phyloP scores from a whole-genome alignment of 2,888 invertebrate species.

The Agrotis ipsilon region DNA sequence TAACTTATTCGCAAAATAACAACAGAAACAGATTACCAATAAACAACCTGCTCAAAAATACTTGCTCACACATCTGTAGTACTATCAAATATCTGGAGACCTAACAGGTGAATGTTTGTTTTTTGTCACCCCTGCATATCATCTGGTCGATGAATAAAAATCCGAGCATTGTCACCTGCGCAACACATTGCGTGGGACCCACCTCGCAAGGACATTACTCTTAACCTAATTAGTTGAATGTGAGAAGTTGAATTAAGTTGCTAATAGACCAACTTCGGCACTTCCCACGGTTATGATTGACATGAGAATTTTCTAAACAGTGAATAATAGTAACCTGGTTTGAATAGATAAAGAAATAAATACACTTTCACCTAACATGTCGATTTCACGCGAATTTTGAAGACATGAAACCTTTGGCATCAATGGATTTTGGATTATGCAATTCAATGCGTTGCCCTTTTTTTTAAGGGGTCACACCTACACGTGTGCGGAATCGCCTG shows the following conservation, averaged over 20 bases:
- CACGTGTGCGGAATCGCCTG: slow-evolving; percentile 81
- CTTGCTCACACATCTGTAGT: slow-evolving; percentile 70
- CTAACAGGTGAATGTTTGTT: slow-evolving; percentile 80
- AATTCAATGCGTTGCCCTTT: slow-evolving; percentile 75
- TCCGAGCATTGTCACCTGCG: slow-evolving; percentile 77
- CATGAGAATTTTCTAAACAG: slow-evolving; percentile 71
- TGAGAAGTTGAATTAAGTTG: slow-evolving; percentile 64
- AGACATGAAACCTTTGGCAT: slow-evolving; percentile 57
- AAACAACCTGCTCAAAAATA: slow-evolving; percentile 53
- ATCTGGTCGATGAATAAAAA: slow-evolving; percentile 79
- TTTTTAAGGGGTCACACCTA: slow-evolving; percentile 79
- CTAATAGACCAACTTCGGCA: slow-evolving; percentile 65
- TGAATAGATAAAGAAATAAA: slow-evolving; percentile 54
- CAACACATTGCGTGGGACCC: slow-evolving; percentile 69
- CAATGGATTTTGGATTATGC: slow-evolving; percentile 72
- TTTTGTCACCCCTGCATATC: slow-evolving; percentile 78
- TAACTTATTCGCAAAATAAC: slow-evolving; percentile 20
- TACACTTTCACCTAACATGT: slow-evolving; percentile 72
- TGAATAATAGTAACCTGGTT: slow-evolving; percentile 49
- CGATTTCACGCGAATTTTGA: slow-evolving; percentile 64
- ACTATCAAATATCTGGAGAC: slow-evolving; percentile 75
- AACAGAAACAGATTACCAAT: slow-evolving; percentile 43
- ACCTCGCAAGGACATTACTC: slow-evolving; percentile 62
- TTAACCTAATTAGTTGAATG: slow-evolving; percentile 67
- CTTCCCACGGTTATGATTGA: slow-evolving; percentile 76